phyloP scores from a whole-genome alignment of 1,140 invertebrate species.

The Polyergus mexicanus region DNA sequence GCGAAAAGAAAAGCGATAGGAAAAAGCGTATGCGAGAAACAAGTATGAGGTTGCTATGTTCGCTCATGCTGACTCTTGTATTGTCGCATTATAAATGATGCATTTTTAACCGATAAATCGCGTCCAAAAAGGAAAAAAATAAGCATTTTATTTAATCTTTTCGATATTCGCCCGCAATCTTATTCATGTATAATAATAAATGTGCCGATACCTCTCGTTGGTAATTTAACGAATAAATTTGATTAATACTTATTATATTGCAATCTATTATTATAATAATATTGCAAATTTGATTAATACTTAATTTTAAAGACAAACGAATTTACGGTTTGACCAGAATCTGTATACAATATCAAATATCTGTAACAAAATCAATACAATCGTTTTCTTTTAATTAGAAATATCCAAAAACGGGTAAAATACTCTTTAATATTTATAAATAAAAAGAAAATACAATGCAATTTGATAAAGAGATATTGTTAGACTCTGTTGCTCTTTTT shows the following conservation, averaged over 20 bases:
- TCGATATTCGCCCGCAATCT: background rate
- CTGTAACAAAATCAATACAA: background rate
- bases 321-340: background rate
- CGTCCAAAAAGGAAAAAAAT: background rate
- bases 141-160: background rate
- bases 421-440: background rate
- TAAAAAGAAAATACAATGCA: background rate
- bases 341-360: background rate
- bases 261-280: too few relatives aligned
- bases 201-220: background rate
- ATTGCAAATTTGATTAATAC: background rate
- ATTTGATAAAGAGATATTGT: background rate
- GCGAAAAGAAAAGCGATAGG: constrained; percentile 7
- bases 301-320: background rate
- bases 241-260: background rate
- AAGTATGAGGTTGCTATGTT: constrained; percentile 9
- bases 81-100: constrained; percentile 13
- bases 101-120: background rate
- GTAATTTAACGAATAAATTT: background rate
- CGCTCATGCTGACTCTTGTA: constrained; percentile 28
- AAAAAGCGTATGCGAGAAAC: constrained; percentile 25
- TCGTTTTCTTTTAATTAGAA: background rate
- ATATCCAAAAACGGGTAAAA: background rate
- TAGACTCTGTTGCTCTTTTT: background rate
- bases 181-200: background rate